Evolutionary conservation across 2,888 invertebrate genomes (phyloP), one percentile per base, ranked within the genome.

Genomic region (Dastarcus helophoroides): DNA sequence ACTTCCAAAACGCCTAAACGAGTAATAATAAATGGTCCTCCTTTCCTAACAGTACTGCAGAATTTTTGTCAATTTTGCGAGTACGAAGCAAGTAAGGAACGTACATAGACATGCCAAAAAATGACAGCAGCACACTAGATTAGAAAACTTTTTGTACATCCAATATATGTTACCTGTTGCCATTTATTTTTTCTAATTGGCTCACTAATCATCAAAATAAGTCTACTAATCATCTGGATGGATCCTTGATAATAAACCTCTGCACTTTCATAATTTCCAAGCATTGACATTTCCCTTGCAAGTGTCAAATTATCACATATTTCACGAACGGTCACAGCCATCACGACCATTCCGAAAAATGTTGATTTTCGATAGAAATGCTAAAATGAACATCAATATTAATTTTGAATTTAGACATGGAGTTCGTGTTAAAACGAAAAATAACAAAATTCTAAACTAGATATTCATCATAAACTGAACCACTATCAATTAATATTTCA

Each of bases 221-320:
- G 70, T 49, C 83, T 75, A 50, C 85, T 83, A 48, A 97, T 80
- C 71, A 91, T 86, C 59, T 90, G 88, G 35, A 94, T 73, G 6
- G 86, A 83, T 30, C 89, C 88, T 60, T 93, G 86, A 58, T 93
- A 94, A 63, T 91, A 93, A 35, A 93, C 85, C 43, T 82, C 73
- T 13, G 95, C 85, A 40, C 86, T 84, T 54, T 95, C 94, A 58
- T 97, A 97, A 63, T 93, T 90, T 12, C 95, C 94, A 57, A 88
- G 79, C 52, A 95, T 67, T 38, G 91, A 88, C 79, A 85, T 86
- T 69, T 97, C 94, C 53, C 95, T 72, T 34, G 91, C 95, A 63
- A 91, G 65, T 64, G 88, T 90, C 36, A 91, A 85, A 68, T 91
- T 93, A 67, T 93, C 91, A 69, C 81, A 83, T 65, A 91, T 88